Conservation (phyloP, 2,113 vertebrate genomes). For the Mugil cephalus region DNA sequence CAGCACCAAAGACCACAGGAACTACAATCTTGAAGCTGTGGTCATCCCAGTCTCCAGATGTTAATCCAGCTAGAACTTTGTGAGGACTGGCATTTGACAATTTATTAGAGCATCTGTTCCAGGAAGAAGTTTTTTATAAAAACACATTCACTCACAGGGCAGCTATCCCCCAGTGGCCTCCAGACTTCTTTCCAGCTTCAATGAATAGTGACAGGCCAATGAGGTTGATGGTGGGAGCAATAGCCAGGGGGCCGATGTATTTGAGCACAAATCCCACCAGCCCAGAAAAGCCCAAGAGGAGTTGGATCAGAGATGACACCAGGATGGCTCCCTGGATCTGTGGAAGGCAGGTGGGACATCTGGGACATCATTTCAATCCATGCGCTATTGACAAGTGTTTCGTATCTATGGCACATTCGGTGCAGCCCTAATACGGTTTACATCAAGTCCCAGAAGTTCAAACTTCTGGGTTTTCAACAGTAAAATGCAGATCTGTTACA, state of each 20-base stretch:
- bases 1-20: too few relatives aligned
- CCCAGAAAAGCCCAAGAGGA: conserved; percentile 82
- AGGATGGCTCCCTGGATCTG: conserved; percentile 87
- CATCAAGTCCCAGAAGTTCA: too few relatives aligned
- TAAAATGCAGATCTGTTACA: too few relatives aligned
- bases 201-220: conserved; percentile 85
- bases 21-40: too few relatives aligned
- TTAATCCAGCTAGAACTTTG: too few relatives aligned
- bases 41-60: too few relatives aligned
- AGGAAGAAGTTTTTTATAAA: neutral
- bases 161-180: conserved; percentile 87
- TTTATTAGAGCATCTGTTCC: too few relatives aligned
- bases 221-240: conserved; percentile 87
- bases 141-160: conserved; percentile 78
- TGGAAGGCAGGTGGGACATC: neutral
- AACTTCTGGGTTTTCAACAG: too few relatives aligned
- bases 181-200: conserved; percentile 85
- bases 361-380: neutral
- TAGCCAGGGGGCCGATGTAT: conserved; percentile 84
- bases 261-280: conserved; percentile 82
- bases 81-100: too few relatives aligned
- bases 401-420: neutral
- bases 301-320: conserved; percentile 82
- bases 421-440: neutral
- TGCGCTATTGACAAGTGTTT: too few relatives aligned